Conservation (phyloP, 2,113 vertebrate genomes). For the human (Homo sapiens) region GRCh38 chr4:56205001-56205500, state of each 20-base stretch:
- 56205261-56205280: background rate
- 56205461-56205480: background rate
- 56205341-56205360: accelerated
- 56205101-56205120: too few species aligned
- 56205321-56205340: background rate
- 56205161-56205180: slow-evolving; percentile 36
- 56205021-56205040: too few species aligned
- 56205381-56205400: background rate
- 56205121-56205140: too few species aligned
- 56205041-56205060: too few species aligned
- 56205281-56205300: background rate
- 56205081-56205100: too few species aligned
- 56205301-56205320: background rate
- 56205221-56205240: background rate
- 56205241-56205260: background rate
- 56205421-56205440: background rate
- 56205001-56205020: too few species aligned
- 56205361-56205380: background rate
- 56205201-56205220: background rate
- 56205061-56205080: too few species aligned
- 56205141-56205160: background rate
- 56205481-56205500: background rate
- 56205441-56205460: background rate
- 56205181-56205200: background rate
- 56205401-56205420: background rate